Percentiles rank a stretch among this genome's conserved stretches.
Conservation (phyloP, 2,797 vertebrate genomes). For the Rhinogobio ventralis region DNA sequence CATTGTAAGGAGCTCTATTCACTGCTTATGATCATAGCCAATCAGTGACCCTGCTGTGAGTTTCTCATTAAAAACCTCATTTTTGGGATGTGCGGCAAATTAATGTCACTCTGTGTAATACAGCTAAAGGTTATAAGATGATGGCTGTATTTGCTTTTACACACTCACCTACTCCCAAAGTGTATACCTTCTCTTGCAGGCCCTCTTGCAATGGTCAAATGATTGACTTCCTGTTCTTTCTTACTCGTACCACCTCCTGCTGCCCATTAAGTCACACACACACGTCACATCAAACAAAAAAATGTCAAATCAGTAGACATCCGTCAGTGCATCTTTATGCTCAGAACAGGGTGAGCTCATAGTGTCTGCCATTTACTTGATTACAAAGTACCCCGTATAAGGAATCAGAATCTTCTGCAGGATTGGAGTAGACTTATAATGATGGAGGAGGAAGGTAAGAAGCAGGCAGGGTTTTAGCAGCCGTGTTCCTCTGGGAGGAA, state of each 20-base stretch:
- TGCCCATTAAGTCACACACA: background rate
- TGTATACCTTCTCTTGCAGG: background rate
- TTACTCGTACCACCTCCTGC: background rate
- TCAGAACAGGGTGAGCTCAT: conserved; percentile 38
- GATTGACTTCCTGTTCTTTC: conserved; percentile 15
- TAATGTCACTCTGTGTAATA: conserved; percentile 39
- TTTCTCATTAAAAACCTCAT: conserved; percentile 51
- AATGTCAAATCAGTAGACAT: conserved; percentile 41
- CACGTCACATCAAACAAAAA: conserved; percentile 20
- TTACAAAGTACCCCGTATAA: conserved; percentile 32
- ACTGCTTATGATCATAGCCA: conserved; percentile 21
- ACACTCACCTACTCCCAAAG: conserved; percentile 14
- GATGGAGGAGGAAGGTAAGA: conserved; percentile 11
- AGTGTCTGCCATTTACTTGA: conserved; percentile 43
- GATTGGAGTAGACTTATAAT: conserved; percentile 33
- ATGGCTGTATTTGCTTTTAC: conserved; percentile 47
- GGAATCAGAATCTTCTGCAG: background rate
- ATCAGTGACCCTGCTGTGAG: conserved; percentile 50
- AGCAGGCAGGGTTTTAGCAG: conserved; percentile 9
- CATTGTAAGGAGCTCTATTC: conserved; percentile 33
- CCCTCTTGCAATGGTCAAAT: conserved; percentile 4
- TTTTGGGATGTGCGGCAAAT: conserved; percentile 32
- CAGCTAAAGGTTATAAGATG: conserved; percentile 37
- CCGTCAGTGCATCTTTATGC: conserved; percentile 21
- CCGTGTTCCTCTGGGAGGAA: conserved; percentile 13